phyloP scores from a whole-genome alignment of 2,113 vertebrate genomes.

The Pelvicachromis taeniatus region DNA sequence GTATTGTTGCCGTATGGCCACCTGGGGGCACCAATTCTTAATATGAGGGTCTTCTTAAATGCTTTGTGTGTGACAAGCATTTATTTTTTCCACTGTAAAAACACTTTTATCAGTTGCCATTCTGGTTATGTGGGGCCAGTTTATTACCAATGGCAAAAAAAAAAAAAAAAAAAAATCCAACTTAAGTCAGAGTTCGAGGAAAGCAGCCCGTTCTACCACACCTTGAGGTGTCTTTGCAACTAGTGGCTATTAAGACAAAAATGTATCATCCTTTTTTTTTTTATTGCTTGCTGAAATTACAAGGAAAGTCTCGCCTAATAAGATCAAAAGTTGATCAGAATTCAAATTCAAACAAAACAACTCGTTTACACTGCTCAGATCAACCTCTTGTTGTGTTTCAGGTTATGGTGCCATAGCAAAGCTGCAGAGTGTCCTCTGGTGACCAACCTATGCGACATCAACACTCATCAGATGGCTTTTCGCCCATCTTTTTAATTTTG shows the following conservation, averaged over 20 bases:
- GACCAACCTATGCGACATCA: background rate
- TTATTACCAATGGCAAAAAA: background rate
- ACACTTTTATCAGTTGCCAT: background rate
- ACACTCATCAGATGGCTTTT: background rate
- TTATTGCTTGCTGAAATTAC: background rate
- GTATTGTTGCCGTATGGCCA: background rate
- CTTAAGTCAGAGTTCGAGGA: background rate
- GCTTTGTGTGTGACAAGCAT: background rate
- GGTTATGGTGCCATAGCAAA: background rate
- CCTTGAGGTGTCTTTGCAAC: background rate
- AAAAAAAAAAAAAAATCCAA: background rate
- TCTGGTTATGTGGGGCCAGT: background rate
- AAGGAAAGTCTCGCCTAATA: background rate
- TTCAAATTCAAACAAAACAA: background rate
- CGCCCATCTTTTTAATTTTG: background rate
- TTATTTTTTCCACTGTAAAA: background rate
- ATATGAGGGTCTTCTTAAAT: background rate
- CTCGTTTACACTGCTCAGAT: background rate
- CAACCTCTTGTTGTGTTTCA: too few relatives aligned
- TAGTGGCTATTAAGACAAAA: background rate
- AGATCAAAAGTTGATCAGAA: background rate
- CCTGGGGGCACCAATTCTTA: constrained; percentile 4
- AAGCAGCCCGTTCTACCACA: background rate
- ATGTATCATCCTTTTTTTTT: background rate
- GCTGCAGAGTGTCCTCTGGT: background rate